Evolutionary conservation across 2,888 invertebrate species (phyloP), one percentile per base, ranked within the genome.

Genomic region (Nebria brevicollis): DNA sequence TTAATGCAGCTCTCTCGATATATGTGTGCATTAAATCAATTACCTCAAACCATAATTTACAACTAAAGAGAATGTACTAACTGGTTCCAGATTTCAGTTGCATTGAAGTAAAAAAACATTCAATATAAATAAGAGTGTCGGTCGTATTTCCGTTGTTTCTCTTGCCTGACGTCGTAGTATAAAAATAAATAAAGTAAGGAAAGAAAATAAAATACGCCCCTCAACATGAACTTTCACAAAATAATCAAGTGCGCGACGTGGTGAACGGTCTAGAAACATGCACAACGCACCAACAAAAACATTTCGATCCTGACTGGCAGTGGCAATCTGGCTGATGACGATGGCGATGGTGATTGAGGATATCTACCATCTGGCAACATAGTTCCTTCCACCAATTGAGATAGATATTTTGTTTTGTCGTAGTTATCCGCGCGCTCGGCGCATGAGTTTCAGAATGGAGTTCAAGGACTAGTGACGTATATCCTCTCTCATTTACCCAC

Each of bases 401-500:
- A 79, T 82, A 78, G 77, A 82, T 79, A 82, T 72, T 75, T 79
- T 54, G 79, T 77, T 75, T 79, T 54, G 79, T 77, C 54, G 54
- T 54, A 54, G 54, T 54, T 54, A 13, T 54, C 54, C 11, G 54
- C 13, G 54, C 54, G 54, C 54, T 54, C 72, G 73, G 43, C 82
- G 82, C 73, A 77, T 77, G 77, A 82, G 81, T 81, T 54, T 83
- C 81, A 83, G 84, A 86, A 86, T 86, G 85, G 86, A 86, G 87
- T 87, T 87, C 87, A 87, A 87, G 87, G 87, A 85, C 87, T 86
- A 83, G 84, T 87, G 87, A 87, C 87, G 87, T 86, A 85, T 85
- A 83, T 83, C 83, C 84, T 83, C 82, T 84, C 82, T 84, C 34
- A 26, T 84, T 83, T 84, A 84, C 81, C 83, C 85, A 84, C 84